Conservation (phyloP, 2,888 invertebrate species). For the Allygus modestus region DNA sequence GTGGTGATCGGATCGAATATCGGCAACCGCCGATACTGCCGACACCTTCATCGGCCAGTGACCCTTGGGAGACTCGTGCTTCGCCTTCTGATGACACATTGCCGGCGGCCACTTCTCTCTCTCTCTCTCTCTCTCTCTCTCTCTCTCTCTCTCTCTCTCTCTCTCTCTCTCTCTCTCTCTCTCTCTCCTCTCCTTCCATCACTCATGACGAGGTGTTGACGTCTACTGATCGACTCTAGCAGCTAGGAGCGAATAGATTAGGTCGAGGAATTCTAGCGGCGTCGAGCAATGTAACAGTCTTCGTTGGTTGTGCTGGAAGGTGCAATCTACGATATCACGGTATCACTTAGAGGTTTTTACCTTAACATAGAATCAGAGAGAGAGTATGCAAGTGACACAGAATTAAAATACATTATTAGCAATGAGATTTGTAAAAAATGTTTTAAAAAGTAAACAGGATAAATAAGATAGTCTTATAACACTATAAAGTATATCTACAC, state of each 20-base stretch:
- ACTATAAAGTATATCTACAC: too few species aligned
- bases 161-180: background rate
- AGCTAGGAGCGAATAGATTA: background rate
- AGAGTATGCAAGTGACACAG: too few species aligned
- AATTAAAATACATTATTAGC: too few species aligned
- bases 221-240: background rate
- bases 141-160: background rate
- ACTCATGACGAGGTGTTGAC: background rate
- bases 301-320: too few species aligned
- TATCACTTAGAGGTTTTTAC: too few species aligned
- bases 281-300: background rate
- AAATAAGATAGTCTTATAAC: too few species aligned
- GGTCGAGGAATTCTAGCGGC: background rate
- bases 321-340: too few species aligned
- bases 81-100: conserved; percentile 21
- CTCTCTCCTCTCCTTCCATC: background rate
- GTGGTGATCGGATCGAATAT: conserved; percentile 23
- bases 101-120: background rate
- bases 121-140: background rate
- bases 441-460: too few species aligned
- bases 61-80: conserved; percentile 19
- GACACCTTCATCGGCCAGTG: conserved; percentile 25
- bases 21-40: conserved; percentile 6
- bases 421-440: too few species aligned
- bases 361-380: too few species aligned